Evolutionary conservation across 2,888 invertebrate species (phyloP).

Genomic region (Chymomyza procnemis): DNA sequence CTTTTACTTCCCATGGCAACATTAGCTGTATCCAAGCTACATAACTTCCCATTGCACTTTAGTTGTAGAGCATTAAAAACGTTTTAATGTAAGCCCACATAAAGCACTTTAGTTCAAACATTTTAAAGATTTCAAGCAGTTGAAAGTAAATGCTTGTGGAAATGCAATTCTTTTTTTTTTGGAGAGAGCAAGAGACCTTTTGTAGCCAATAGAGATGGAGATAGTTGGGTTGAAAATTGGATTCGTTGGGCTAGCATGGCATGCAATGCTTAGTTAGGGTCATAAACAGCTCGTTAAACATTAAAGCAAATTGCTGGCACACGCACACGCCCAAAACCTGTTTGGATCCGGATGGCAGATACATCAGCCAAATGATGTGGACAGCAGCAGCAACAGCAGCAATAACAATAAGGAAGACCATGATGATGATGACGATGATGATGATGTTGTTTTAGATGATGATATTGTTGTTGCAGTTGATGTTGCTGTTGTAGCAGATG

Average conservation of each 20-base stretch:
- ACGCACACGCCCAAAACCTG: constrained; percentile 50
- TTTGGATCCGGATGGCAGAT: constrained; percentile 21
- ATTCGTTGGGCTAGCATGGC: constrained; percentile 5
- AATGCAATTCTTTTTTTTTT: constrained; percentile 6
- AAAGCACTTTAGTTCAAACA: not conserved
- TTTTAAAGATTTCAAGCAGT: constrained; percentile 49
- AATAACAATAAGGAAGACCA: not conserved
- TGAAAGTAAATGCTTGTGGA: constrained; percentile 41
- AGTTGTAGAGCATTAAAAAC: not conserved
- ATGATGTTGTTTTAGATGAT: no score
- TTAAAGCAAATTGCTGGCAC: constrained; percentile 65
- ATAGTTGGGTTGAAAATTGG: not conserved
- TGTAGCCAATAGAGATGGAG: not conserved
- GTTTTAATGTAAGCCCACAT: not conserved
- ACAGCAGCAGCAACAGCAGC: constrained; percentile 5
- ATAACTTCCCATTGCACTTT: not conserved
- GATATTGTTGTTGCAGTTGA: no score
- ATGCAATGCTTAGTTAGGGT: constrained; percentile 8
- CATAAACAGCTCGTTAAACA: constrained; percentile 68
- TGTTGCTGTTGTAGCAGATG: no score
- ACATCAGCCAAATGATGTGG: constrained; percentile 38
- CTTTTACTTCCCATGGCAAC: no score
- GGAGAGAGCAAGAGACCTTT: not conserved
- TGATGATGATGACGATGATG: not conserved
- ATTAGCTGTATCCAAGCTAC: not conserved